Base-by-base conservation (phyloP, 2,797 vertebrate genomes). In the Lutjanus argentimaculatus region DNA sequence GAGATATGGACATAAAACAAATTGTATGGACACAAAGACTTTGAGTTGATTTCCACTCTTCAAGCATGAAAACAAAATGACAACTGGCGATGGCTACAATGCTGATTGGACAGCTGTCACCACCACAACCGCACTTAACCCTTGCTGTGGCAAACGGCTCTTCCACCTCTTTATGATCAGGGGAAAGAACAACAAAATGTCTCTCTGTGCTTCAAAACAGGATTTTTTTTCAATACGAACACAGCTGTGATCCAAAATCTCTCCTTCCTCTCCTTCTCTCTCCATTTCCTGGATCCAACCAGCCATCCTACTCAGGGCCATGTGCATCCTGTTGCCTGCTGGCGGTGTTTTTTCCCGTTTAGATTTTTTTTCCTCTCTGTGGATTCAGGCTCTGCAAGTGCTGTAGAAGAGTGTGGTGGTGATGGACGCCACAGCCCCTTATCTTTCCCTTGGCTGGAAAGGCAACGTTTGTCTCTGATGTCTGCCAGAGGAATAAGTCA, bases 241-340 rank as follows among this genome's bases (percentile, higher is more conserved):
- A 69, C 91, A 93, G 90, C 91, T 93, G 90, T 25, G 83, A 88
- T 90, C 84, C 77, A 80, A 82, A 93, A 85, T 88, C 78, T 69
- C 86, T 73, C 88, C 89, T 94, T 94, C 94, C 93, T 93, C 79
- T 89, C 59, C 80, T 92, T 89, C 87, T 93, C 92, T 90, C 87
- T 81, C 90, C 84, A 90, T 95, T 96, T 96, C 96, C 96, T 96
- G 93, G 58, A 87, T 77, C 82, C 83, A 89, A 14, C 87, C 89
- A 89, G 85, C 67, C 89, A 93, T 94, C 92, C 89, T 90, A 91
- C 87, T 93, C 87, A 66, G 82, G 84, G 45, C 93, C 94, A 96
- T 96, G 88, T 96, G 95, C 93, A 95, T 96, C 96, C 96, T 96
- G 96, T 94, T 89, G 89, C 94, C 88, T 84, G 76, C 72, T 71